A percentile compares a stretch with the other conserved stretches of the same genome.
Evolutionary conservation across 1,140 invertebrate species (phyloP).

Genomic region (Copidosoma floridanum): DNA sequence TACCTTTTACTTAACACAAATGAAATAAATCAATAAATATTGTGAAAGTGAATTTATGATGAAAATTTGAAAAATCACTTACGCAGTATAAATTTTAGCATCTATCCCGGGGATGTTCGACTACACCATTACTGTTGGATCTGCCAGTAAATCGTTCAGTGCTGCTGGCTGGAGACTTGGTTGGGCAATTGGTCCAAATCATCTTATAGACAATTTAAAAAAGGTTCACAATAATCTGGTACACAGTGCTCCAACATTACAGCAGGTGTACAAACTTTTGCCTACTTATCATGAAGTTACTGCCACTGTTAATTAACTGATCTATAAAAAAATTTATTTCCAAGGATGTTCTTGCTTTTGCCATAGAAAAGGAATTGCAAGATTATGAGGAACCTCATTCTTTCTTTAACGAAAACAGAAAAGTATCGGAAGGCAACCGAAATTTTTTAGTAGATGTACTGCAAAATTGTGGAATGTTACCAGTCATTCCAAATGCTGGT

Average conservation of each 20-base stretch:
- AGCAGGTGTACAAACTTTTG: slow-evolving; percentile 58
- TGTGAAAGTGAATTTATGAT: background rate
- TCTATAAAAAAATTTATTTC: background rate
- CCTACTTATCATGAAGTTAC: background rate
- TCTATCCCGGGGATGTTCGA: slow-evolving; percentile 96
- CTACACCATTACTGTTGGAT: slow-evolving; percentile 93
- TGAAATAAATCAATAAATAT: background rate
- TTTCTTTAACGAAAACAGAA: slow-evolving; percentile 78
- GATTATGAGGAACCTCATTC: slow-evolving; percentile 73
- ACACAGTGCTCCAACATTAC: slow-evolving; percentile 84
- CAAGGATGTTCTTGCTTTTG: slow-evolving; percentile 83
- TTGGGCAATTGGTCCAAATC: slow-evolving; percentile 87
- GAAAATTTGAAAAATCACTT: background rate
- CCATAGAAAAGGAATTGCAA: slow-evolving; percentile 83
- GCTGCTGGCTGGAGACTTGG: slow-evolving; percentile 96
- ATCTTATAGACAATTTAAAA: slow-evolving; percentile 77
- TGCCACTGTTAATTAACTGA: background rate
- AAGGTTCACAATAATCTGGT: slow-evolving; percentile 92
- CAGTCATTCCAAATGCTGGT: slow-evolving; percentile 91
- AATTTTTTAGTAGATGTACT: slow-evolving; percentile 80
- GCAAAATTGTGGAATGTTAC: slow-evolving; percentile 78
- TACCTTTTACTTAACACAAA: too few relatives aligned
- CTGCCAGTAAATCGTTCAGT: slow-evolving; percentile 96
- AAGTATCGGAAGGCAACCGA: slow-evolving; percentile 79
- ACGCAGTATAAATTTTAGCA: slow-evolving; percentile 57